These are phyloP conservation scores for Cryptophagus acutangulus DNA, from an alignment of 2,888 invertebrate species.

Conservation along the genomic window DNA sequence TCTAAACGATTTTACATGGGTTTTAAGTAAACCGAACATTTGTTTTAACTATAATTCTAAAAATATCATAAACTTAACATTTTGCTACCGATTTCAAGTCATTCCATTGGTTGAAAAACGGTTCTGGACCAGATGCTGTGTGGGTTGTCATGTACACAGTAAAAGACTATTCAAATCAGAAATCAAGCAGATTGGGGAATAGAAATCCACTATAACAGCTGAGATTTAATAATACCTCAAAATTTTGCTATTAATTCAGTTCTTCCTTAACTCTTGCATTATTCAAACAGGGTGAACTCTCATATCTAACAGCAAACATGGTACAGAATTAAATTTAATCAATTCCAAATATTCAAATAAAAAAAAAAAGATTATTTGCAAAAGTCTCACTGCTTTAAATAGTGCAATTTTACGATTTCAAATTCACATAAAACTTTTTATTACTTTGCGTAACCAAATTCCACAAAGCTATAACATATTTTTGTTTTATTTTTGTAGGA, in stretches of 20 bases:
- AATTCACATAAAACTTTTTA: not conserved
- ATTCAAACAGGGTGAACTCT: slow-evolving; percentile 10
- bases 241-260: slow-evolving; percentile 20
- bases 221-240: slow-evolving; percentile 30
- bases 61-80: slow-evolving; percentile 30
- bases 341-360: not conserved
- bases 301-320: slow-evolving; percentile 6
- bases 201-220: slow-evolving; percentile 46
- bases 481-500: slow-evolving; percentile 59
- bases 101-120: slow-evolving; percentile 23
- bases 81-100: slow-evolving; percentile 34
- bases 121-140: slow-evolving; percentile 21
- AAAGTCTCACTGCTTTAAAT: no score
- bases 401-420: no score
- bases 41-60: slow-evolving; percentile 31
- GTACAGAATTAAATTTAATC: slow-evolving; percentile 7
- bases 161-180: slow-evolving; percentile 37
- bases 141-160: slow-evolving; percentile 32
- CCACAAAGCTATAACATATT: not conserved
- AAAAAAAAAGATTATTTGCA: not conserved
- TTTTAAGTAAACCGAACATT: slow-evolving; percentile 18
- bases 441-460: not conserved
- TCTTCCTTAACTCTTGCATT: slow-evolving; percentile 19
- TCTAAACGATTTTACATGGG: slow-evolving; percentile 7
- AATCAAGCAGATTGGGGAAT: slow-evolving; percentile 28